Conservation (phyloP, 2,797 vertebrate species). For the Brachyrhaphis roseni region DNA sequence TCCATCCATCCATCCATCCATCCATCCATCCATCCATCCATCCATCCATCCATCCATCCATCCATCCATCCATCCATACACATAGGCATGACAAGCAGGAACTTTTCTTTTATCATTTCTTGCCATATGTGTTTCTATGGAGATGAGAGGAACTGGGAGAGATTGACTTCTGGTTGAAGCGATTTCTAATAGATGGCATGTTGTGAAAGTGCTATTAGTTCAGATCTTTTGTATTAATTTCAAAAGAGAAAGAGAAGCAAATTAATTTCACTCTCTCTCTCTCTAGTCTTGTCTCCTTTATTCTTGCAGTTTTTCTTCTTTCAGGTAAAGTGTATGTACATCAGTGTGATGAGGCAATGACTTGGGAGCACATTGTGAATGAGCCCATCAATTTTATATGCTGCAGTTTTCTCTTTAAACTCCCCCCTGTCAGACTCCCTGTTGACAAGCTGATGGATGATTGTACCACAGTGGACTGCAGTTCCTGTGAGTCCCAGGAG, state of each 20-base stretch:
- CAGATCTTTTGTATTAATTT: background rate
- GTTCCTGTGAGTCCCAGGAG: background rate
- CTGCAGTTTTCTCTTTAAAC: constrained; percentile 4
- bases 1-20: background rate
- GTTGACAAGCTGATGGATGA: constrained; percentile 8
- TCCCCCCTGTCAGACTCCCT: background rate
- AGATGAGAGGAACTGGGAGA: background rate
- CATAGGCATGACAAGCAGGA: background rate
- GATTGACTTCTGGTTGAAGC: background rate
- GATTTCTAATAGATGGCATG: background rate
- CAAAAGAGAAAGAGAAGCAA: background rate
- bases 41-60: background rate
- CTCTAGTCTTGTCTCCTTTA: background rate
- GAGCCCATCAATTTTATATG: constrained; percentile 2
- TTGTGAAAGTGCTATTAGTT: background rate
- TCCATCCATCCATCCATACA: background rate
- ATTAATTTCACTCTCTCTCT: background rate
- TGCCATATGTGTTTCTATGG: background rate
- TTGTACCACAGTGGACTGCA: background rate
- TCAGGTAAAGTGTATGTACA: background rate
- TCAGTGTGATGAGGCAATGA: background rate
- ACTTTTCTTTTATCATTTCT: background rate
- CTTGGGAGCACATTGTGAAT: background rate
- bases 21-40: background rate
- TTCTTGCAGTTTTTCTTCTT: background rate